Percentiles rank a stretch among this genome's conserved stretches.
Conservation (phyloP, 2,113 vertebrate species). For the Xenopus tropicalis region UCB_Xtro_10.0 CM004443.2:100410001-100410500, state of each 20-base stretch:
- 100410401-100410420: too few species aligned
- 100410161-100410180: background rate
- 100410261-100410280: constrained; percentile 8
- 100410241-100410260: constrained; percentile 24
- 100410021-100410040: background rate
- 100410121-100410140: background rate
- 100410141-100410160: background rate
- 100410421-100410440: too few species aligned
- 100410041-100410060: background rate
- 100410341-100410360: constrained; percentile 13
- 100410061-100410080: background rate
- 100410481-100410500: too few species aligned
- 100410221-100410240: constrained; percentile 25
- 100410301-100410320: constrained; percentile 8
- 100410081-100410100: background rate
- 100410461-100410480: too few species aligned
- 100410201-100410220: background rate
- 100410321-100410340: constrained; percentile 40
- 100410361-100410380: background rate
- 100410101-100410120: background rate
- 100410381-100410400: background rate
- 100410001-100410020: background rate
- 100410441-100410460: too few species aligned
- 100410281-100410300: constrained; percentile 29
- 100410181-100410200: background rate